A percentile compares a stretch with the other conserved stretches of the same genome.
These are phyloP conservation scores for Regulus satrapa DNA, from an alignment of 2,113 vertebrate species.

Conservation along the genomic window DNA sequence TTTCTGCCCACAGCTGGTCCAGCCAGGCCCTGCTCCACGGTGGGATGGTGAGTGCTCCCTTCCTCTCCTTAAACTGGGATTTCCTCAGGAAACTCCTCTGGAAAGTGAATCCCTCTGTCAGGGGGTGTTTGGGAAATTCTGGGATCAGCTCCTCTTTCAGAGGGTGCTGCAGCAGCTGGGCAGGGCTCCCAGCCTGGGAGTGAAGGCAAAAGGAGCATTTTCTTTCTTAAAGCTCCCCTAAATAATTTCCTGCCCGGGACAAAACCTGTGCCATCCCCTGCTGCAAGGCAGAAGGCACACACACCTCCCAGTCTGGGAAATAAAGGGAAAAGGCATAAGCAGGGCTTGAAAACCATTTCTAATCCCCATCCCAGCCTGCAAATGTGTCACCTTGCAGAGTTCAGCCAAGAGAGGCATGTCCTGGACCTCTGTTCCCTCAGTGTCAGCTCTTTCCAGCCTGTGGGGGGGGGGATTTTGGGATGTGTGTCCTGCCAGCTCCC, in stretches of 20 bases:
- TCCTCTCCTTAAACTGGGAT: background rate
- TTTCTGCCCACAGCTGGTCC: background rate
- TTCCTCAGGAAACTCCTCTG: background rate
- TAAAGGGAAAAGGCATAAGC: rapidly evolving
- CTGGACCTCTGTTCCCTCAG: background rate
- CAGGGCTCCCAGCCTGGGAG: no score
- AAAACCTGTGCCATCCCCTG: background rate
- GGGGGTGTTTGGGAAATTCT: background rate
- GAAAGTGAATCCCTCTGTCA: background rate
- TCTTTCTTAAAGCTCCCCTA: background rate
- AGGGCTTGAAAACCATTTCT: background rate
- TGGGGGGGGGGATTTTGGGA: rapidly evolving
- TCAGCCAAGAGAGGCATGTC: background rate
- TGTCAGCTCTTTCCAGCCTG: background rate
- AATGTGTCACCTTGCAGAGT: background rate
- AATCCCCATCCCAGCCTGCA: background rate
- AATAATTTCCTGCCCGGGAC: background rate
- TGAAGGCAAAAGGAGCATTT: background rate
- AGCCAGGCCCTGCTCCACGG: background rate
- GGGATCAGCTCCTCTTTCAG: background rate
- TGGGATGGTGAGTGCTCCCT: background rate
- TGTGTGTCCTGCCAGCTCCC: background rate
- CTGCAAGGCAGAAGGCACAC: background rate
- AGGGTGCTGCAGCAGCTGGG: background rate
- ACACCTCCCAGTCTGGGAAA: background rate